Conservation (phyloP, 2,113 vertebrate species). For the Euleptes europaea region DNA sequence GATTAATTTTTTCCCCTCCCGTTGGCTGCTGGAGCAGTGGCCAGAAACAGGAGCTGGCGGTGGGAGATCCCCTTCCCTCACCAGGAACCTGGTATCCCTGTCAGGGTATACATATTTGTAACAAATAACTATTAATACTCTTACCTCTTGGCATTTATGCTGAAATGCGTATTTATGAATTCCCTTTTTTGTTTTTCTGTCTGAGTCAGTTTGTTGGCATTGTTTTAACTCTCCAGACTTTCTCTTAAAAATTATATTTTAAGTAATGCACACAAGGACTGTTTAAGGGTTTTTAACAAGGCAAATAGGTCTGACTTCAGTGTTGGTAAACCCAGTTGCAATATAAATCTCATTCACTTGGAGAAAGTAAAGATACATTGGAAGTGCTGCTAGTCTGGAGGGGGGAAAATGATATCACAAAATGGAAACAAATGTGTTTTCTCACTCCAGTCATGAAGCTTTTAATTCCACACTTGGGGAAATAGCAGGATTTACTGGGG, state of each 20-base stretch:
- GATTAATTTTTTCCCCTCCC: too few relatives aligned
- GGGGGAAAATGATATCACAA: conserved; percentile 57
- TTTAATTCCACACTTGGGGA: conserved; percentile 68
- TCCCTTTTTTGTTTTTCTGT: not conserved
- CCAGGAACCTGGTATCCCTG: too few relatives aligned
- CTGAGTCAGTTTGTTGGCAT: not conserved
- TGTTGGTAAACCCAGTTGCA: conserved; percentile 32
- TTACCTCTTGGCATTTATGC: not conserved
- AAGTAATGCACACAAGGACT: not conserved
- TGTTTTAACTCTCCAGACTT: not conserved
- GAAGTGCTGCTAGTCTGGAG: conserved; percentile 35
- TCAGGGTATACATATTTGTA: too few relatives aligned
- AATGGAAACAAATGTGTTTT: conserved; percentile 63
- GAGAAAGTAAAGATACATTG: conserved; percentile 34
- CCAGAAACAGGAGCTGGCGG: too few relatives aligned
- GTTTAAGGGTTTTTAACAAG: not conserved
- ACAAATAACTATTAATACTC: not conserved
- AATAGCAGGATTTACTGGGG: conserved; percentile 63
- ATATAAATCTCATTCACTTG: conserved; percentile 31
- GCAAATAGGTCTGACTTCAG: conserved; percentile 31
- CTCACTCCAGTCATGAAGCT: conserved; percentile 50
- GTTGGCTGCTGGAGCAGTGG: too few relatives aligned
- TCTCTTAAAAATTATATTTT: not conserved
- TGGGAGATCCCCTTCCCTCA: too few relatives aligned
- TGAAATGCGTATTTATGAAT: not conserved